Conservation (phyloP, 2,113 vertebrate genomes). For the Chrysochloris asiatica region DNA sequence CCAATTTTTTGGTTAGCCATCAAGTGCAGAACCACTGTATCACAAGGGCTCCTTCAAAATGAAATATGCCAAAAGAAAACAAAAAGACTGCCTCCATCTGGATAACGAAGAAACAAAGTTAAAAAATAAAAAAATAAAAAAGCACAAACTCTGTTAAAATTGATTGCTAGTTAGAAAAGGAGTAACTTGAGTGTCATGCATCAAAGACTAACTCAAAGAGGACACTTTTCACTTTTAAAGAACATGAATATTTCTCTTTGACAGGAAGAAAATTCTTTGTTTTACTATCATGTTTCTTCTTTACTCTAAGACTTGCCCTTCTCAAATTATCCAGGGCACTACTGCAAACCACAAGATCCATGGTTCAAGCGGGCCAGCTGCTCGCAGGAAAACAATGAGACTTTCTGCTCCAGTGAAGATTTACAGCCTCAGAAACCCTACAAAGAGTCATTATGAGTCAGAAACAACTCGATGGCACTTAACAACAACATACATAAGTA, state of each 20-base stretch:
- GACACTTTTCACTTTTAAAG: neutral
- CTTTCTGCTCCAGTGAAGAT: too few relatives aligned
- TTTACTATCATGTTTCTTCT: neutral
- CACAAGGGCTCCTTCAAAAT: neutral
- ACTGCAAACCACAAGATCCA: too few relatives aligned
- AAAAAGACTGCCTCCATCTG: neutral
- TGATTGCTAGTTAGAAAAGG: constrained; percentile 24
- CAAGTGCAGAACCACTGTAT: neutral
- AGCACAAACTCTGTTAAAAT: neutral
- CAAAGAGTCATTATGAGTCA: too few relatives aligned
- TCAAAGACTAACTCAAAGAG: neutral
- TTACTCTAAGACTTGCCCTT: constrained; percentile 9
- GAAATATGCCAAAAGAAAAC: constrained; percentile 1
- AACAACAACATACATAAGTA: too few relatives aligned
- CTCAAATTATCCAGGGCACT: constrained; percentile 9
- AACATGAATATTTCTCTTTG: constrained; percentile 43
- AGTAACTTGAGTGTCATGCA: constrained; percentile 9
- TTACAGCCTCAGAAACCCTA: too few relatives aligned
- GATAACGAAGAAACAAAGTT: neutral
- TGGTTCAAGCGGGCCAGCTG: too few relatives aligned
- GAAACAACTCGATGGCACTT: too few relatives aligned
- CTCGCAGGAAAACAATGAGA: too few relatives aligned
- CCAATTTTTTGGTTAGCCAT: neutral
- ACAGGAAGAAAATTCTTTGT: constrained; percentile 14
- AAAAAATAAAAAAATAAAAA: neutral